Conservation (phyloP, 2,797 vertebrate genomes). For the Iguana delicatissima region DNA sequence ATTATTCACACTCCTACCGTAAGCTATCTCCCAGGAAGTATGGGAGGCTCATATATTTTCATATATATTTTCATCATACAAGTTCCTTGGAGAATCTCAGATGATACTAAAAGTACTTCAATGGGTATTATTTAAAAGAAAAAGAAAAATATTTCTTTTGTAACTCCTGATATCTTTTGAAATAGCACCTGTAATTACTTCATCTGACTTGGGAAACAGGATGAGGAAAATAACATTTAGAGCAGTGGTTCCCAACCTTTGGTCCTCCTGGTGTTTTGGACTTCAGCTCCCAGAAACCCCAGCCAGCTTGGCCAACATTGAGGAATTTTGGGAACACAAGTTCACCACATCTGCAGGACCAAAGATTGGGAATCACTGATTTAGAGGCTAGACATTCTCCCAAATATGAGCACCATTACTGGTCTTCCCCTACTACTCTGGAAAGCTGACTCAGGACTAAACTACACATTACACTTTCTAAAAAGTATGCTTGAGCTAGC, state of each 20-base stretch:
- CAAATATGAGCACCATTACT: not conserved
- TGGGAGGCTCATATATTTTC: too few species aligned
- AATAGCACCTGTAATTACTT: not conserved
- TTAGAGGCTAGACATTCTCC: not conserved
- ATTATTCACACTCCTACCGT: too few species aligned
- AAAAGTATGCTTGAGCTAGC: not conserved
- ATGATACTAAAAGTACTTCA: not conserved
- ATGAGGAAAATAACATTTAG: not conserved
- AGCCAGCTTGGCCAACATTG: too few species aligned
- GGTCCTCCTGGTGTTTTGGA: too few species aligned
- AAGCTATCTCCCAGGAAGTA: too few species aligned
- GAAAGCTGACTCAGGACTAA: not conserved
- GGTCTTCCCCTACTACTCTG: not conserved
- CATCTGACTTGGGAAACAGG: not conserved
- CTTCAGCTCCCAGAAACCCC: too few species aligned
- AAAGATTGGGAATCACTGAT: too few species aligned
- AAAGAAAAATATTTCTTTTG: too few species aligned
- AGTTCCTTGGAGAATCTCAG: not conserved
- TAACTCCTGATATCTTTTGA: not conserved
- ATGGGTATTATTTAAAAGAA: not conserved
- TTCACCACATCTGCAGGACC: too few species aligned
- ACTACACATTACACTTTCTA: not conserved
- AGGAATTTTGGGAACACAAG: too few species aligned
- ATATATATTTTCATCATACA: too few species aligned
- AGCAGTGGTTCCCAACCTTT: too few species aligned